These are phyloP conservation scores for Brachyalestes nurse DNA, from an alignment of 2,797 vertebrate species.

Conservation along the genomic window DNA sequence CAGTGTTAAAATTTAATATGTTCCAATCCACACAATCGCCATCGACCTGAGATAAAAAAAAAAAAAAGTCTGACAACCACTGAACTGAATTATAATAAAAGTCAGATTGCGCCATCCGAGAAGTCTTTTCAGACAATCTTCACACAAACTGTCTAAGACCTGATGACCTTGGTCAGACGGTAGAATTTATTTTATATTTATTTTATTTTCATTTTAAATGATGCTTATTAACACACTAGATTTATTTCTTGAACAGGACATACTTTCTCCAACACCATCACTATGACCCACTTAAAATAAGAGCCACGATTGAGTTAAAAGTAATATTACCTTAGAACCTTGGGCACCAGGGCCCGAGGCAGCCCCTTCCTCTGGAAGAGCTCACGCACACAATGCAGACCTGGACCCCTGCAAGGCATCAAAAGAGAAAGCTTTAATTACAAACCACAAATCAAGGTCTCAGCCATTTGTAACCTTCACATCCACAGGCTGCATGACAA, in stretches of 20 bases:
- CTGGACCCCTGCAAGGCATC: slow-evolving; percentile 75
- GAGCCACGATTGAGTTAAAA: not conserved
- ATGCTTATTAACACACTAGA: not conserved
- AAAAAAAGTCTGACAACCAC: too few relatives aligned
- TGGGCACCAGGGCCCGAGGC: slow-evolving; percentile 71
- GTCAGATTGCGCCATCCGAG: too few relatives aligned
- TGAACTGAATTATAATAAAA: not conserved
- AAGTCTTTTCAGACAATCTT: too few relatives aligned
- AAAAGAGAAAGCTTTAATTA: slow-evolving; percentile 35
- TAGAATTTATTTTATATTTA: not conserved
- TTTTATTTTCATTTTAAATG: too few relatives aligned
- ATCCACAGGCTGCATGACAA: not conserved
- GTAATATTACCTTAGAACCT: slow-evolving; percentile 72
- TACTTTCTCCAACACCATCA: not conserved
- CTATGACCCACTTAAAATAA: not conserved
- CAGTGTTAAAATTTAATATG: too few relatives aligned
- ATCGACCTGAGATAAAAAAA: too few relatives aligned
- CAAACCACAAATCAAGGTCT: slow-evolving; percentile 29
- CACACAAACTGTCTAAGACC: too few relatives aligned
- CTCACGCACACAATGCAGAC: slow-evolving; percentile 76
- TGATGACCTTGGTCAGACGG: not conserved
- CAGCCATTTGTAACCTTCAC: not conserved
- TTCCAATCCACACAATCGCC: too few relatives aligned
- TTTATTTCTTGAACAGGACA: not conserved
- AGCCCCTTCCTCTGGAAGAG: slow-evolving; percentile 69